phyloP scores from a whole-genome alignment of 2,113 vertebrate genomes.

The Cochlearius cochlearius region DNA sequence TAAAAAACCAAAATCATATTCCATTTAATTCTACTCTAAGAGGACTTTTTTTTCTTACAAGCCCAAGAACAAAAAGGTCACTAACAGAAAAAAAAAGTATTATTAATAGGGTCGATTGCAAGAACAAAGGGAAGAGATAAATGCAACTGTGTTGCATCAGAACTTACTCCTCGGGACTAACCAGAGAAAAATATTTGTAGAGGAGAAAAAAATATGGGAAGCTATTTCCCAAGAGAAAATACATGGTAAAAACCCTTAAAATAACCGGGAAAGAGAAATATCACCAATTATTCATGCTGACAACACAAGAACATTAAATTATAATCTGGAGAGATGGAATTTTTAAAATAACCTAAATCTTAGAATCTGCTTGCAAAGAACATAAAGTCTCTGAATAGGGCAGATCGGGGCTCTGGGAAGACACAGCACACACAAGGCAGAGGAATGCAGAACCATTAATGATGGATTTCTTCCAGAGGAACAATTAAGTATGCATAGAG shows the following conservation, averaged over 20 bases:
- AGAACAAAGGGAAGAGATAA: not conserved
- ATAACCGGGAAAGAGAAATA: not conserved
- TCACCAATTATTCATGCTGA: not conserved
- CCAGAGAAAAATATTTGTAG: not conserved
- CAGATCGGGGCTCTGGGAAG: not conserved
- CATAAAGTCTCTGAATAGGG: accelerated
- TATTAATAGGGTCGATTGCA: not conserved
- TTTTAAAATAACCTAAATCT: not conserved
- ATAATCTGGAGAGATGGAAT: not conserved
- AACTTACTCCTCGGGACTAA: not conserved
- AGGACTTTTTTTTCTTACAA: not conserved
- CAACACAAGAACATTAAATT: not conserved
- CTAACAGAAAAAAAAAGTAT: not conserved
- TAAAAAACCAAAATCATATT: not conserved
- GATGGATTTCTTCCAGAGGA: not conserved
- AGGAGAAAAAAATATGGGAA: not conserved
- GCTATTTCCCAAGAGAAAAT: not conserved
- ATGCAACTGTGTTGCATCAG: not conserved
- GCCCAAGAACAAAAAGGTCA: not conserved
- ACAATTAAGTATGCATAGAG: not conserved
- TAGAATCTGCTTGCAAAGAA: not conserved
- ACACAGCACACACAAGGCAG: not conserved
- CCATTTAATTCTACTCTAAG: not conserved
- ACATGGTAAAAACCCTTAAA: not conserved
- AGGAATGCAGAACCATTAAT: not conserved